phyloP scores from a whole-genome alignment of 2,888 invertebrate species.

The Cantharis flavilabris region DNA sequence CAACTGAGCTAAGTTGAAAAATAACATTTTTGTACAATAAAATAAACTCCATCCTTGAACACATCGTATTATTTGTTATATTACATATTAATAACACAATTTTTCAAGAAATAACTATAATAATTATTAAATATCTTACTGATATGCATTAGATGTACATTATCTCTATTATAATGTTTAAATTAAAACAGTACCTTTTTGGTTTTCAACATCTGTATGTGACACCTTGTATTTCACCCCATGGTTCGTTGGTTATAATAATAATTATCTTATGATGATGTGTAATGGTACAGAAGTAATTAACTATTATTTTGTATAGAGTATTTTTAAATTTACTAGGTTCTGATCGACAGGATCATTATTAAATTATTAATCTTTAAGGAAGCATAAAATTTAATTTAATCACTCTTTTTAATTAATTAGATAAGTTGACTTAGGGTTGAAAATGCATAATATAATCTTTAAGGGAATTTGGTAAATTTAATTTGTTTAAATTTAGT shows the following conservation, averaged over 20 bases:
- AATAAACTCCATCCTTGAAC: neutral
- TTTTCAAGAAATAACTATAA: neutral
- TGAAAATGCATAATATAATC: constrained; percentile 73
- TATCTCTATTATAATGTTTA: neutral
- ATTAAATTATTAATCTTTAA: neutral
- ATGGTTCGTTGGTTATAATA: neutral
- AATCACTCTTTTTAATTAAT: neutral
- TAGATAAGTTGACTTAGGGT: constrained; percentile 47
- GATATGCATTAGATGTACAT: neutral
- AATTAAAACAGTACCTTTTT: neutral
- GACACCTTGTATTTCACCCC: neutral
- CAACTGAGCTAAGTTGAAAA: neutral
- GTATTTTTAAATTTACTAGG: neutral
- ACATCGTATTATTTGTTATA: neutral
- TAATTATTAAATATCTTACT: neutral
- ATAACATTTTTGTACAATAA: neutral
- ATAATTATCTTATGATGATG: too few relatives aligned
- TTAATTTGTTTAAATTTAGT: constrained; percentile 67
- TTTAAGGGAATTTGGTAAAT: constrained; percentile 69
- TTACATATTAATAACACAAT: neutral
- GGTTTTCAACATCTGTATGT: neutral
- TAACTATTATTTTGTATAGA: too few relatives aligned
- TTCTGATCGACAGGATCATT: neutral
- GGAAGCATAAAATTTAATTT: neutral
- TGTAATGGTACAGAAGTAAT: too few relatives aligned